Evolutionary conservation across 2,888 invertebrate species (phyloP).

Genomic region (Agrypnus murinus): DNA sequence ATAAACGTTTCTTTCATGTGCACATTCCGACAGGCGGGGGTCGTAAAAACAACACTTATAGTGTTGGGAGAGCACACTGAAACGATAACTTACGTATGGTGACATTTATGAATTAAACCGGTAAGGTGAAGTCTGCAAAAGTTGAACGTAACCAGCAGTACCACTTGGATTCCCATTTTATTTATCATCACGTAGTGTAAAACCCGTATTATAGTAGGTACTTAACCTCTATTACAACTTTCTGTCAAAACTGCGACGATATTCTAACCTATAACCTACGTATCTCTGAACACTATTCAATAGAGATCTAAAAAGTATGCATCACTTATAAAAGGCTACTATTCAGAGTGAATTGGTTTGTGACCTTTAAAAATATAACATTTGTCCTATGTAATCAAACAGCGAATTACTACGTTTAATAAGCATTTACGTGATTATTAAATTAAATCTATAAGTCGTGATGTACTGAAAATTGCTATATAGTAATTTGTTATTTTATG

Average conservation of each 20-base stretch:
- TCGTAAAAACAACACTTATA: conserved; percentile 65
- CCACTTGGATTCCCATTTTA: no score
- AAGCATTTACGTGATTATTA: conserved; percentile 22
- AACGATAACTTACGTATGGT: conserved; percentile 66
- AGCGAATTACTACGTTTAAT: conserved; percentile 9
- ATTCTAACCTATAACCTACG: no score
- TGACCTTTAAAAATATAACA: background rate
- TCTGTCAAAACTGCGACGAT: no score
- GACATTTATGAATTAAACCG: conserved; percentile 68
- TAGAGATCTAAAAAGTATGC: no score
- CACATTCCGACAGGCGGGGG: conserved; percentile 62
- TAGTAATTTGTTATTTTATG: conserved; percentile 28
- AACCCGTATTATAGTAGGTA: no score
- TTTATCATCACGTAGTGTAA: no score
- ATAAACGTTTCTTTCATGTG: conserved; percentile 66
- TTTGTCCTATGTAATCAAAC: conserved; percentile 6
- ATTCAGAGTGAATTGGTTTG: no score
- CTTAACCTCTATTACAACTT: no score
- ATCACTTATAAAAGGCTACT: no score
- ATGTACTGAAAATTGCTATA: conserved; percentile 29
- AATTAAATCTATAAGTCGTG: conserved; percentile 40
- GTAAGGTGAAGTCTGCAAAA: conserved; percentile 47
- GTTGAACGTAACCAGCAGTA: conserved; percentile 31
- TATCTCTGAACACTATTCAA: no score
- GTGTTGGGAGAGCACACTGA: conserved; percentile 65